Evolutionary conservation across 1,140 invertebrate genomes (phyloP), one percentile per base, ranked within the genome.

Genomic region (Leptopilina clavipes): DNA sequence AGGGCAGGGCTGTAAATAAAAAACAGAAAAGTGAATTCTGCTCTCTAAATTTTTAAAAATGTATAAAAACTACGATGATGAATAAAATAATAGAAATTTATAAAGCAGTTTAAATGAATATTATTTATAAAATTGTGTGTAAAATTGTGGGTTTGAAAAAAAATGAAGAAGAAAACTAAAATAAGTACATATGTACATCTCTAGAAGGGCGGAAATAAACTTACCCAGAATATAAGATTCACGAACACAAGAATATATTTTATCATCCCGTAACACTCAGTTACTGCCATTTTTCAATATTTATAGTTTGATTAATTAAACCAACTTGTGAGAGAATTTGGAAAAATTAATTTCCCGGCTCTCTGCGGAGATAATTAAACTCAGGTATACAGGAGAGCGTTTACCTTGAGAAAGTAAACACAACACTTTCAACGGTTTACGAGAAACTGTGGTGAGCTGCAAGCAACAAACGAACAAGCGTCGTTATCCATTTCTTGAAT

Each of bases 211-310:
- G 31, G 44, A 74, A 75, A 78, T 76, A 77, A 84, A 91, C 93
- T 93, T 91, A 94, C 94, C 93, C 93, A 93, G 90, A 95, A 94
- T 84, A 95, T 88, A 37, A 95, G 86, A 86, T 95, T 95, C 79
- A 95, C 90, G 77, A 94, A 88, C 75, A 95, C 91, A 77, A 95
- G 91, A 40, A 94, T 87, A 85, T 93, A 95, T 88, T 95, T 95
- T 79, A 94, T 91, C 82, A 93, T 89, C 72, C 92, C 92, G 89
- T 93, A 94, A 90, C 94, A 95, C 79, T 92, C 92, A 76, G 91
- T 91, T 52, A 94, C 86, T 86, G 92, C 93, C 93, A 94, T 94
- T 73, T 83, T 84, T 1, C 17, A 18, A 12, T 37, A 43, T 77
- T 31, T 31, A 22, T 5, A 11, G 12, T 22, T 22, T 11, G 54